Base-by-base conservation (phyloP, 1,140 invertebrate genomes). In the Pinna nobilis region DNA sequence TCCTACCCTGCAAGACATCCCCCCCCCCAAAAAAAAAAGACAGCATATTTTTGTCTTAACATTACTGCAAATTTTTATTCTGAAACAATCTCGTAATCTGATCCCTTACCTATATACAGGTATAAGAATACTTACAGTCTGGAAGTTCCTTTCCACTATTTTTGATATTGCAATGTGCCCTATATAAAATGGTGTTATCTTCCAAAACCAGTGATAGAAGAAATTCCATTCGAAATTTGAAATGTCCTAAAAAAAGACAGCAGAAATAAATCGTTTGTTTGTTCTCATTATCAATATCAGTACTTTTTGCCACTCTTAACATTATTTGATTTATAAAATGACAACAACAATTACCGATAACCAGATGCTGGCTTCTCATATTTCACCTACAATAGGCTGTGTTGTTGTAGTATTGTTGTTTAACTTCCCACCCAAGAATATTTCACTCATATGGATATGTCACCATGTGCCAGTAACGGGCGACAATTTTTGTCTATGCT, bases 181-280 rank as follows among this genome's bases (percentile, higher is more conserved):
- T 20, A 75, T 30, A 64, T 79, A 75, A 78, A 78, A 82, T 11
- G 82, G 84, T 11, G 61, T 61, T 15, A 81, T 30, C 11, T 37
- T 67, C 74, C 67, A 77, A 28, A 84, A 79, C 55, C 68, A 82
- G 1, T 32, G n/a, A 32, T 74, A 80, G 73, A 81, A 84, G 74
- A 79, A 81, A 28, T 70, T 44, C 84, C 84, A 85, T 49, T 85
- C 84, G 79, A 73, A 81, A 25, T 85, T 80, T 7, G 82, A 82
- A 23, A 77, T 68, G 55, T 85, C 84, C 72, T 80, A 49, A 3
- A 71, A 59, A 6, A 55, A n/a, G 33, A 35, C 25, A 53, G n/a
- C 33, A 51, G 15, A 30, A 2, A 15, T n/a, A n/a, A n/a, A n/a
- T n/a, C 28, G 44, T 53, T 25, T 55, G 7, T 30, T 15, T 4